Evolutionary conservation across 2,888 invertebrate genomes (phyloP).

Genomic region (Scaeva pyrastri): DNA sequence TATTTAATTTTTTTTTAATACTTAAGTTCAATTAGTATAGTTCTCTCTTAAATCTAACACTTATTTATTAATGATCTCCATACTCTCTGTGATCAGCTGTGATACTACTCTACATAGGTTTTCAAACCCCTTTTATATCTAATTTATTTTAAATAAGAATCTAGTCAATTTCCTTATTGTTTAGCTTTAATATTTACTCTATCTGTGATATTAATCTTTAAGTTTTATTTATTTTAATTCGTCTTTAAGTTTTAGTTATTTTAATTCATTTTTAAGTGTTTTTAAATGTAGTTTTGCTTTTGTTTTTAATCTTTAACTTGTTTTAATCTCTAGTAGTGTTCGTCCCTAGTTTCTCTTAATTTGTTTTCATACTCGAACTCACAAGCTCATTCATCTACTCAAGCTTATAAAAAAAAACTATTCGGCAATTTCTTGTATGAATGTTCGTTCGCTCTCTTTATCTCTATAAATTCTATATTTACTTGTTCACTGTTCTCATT

Average conservation of each 20-base stretch:
- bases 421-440: neutral
- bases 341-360: neutral
- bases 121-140: neutral
- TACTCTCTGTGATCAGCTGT: neutral
- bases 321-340: too few species aligned
- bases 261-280: too few species aligned
- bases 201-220: neutral
- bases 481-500: too few species aligned
- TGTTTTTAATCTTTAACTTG: too few species aligned
- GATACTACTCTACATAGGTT: neutral
- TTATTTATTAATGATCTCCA: neutral
- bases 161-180: neutral
- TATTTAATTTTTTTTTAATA: neutral
- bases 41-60: neutral
- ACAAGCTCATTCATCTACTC: neutral
- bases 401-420: neutral
- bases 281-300: too few species aligned
- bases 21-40: neutral
- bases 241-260: neutral
- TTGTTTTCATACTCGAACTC: neutral
- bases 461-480: neutral
- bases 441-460: neutral
- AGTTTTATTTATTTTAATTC: neutral
- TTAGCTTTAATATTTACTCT: too few species aligned
- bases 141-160: neutral